These are phyloP conservation scores for Tyrophagus putrescentiae DNA, from an alignment of 1,140 invertebrate species.

Conservation along the genomic window DNA sequence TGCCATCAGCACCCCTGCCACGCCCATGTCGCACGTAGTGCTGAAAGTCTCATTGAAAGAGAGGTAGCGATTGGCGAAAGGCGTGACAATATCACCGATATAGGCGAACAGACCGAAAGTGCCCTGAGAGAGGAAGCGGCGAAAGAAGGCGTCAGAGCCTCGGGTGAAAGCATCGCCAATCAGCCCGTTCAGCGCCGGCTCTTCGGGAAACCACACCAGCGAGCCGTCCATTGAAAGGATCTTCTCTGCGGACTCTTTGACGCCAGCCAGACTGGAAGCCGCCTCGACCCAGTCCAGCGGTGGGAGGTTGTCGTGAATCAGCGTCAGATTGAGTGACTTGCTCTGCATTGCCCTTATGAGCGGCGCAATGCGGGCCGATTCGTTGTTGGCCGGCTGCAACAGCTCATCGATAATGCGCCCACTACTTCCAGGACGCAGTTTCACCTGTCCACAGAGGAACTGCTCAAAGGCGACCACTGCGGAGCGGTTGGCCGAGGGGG, in stretches of 20 bases:
- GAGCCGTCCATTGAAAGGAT: slow-evolving; percentile 2
- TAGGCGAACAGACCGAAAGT: neutral
- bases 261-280: slow-evolving; percentile 6
- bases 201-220: slow-evolving; percentile 11
- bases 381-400: neutral
- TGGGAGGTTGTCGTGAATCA: slow-evolving; percentile 8
- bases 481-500: neutral
- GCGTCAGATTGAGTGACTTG: neutral
- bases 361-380: slow-evolving; percentile 10
- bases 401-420: slow-evolving; percentile 16
- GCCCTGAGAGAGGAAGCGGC: neutral
- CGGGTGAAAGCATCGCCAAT: neutral
- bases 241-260: slow-evolving; percentile 14
- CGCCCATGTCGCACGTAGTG: neutral
- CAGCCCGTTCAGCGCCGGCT: neutral
- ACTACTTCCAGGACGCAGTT: neutral
- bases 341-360: slow-evolving; percentile 7
- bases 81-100: slow-evolving; percentile 1
- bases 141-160: neutral
- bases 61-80: neutral
- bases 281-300: slow-evolving; percentile 20
- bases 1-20: slow-evolving; percentile 6
- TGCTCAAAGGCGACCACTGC: neutral
- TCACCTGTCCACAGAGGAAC: slow-evolving; percentile 4
- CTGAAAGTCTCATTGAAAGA: slow-evolving; percentile 14